Evolutionary conservation across 2,797 vertebrate species (phyloP).

Genomic region (Lacerta agilis): DNA sequence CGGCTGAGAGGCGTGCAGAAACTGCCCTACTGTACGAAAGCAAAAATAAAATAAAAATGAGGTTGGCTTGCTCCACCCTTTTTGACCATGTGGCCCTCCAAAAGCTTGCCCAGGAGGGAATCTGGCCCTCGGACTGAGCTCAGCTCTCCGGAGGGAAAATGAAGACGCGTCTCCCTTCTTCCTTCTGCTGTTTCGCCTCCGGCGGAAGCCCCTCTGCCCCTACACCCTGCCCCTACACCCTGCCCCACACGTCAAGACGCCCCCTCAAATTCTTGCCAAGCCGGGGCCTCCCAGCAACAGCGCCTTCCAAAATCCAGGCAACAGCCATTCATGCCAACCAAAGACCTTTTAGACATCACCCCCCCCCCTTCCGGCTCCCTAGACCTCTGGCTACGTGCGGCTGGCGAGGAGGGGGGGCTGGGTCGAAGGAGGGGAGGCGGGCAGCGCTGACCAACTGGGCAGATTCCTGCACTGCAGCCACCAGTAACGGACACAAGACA

Average conservation of each 20-base stretch:
- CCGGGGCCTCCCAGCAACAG: background rate
- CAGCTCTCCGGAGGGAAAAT: no score
- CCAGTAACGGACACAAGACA: background rate
- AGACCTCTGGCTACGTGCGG: background rate
- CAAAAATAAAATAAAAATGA: no score
- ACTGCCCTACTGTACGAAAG: no score
- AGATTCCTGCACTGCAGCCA: rapidly evolving
- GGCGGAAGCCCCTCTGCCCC: background rate
- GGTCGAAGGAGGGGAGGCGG: no score
- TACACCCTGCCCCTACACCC: background rate
- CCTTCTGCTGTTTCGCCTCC: background rate
- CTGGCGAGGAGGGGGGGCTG: background rate
- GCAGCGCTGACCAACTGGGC: background rate
- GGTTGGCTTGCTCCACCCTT: no score
- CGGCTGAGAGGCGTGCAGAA: no score
- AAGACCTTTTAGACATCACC: background rate
- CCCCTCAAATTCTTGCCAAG: background rate
- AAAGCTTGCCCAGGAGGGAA: no score
- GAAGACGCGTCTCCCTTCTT: no score
- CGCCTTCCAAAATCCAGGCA: background rate
- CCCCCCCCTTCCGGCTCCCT: background rate
- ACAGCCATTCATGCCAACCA: background rate
- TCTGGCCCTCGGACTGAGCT: background rate
- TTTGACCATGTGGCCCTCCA: no score
- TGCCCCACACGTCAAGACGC: background rate